Base-by-base conservation (phyloP, 2,888 invertebrate species). In the Serripes groenlandicus region DNA sequence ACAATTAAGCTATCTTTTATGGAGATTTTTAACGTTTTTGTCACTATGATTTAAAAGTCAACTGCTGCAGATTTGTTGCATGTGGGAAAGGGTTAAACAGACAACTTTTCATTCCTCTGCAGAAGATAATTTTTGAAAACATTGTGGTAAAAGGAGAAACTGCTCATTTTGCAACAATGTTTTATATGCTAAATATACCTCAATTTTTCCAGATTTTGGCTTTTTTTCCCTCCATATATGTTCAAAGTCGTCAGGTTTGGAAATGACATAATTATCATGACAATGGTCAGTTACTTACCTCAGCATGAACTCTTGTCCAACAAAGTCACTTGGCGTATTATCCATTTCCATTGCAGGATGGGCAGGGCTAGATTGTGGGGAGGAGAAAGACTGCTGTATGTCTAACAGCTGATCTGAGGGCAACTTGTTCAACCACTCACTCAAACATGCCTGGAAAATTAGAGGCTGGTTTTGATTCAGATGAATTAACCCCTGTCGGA, bases 261-360 rank as follows among this genome's bases (percentile, higher is more conserved):
- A 58, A 58, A 5, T 58, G 11, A 58, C 58, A 23, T 58, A 3
- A 58, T 11, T 1, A 58, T 34, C 32, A 26, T 11, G 23, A 5
- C 23, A 1, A 56, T 15, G 9, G n/a, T n/a, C 5, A 54, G n/a
- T n/a, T 15, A 11, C 23, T 62, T 15, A 62, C 62, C 62, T 62
- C 30, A 62, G n/a, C 32, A 32, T 18, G 4, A 62, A 23, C 9
- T 62, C 62, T 9, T 32, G 9, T 62, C 62, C 62, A 18, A 30
- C 62, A 3, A 62, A 30, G 28, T 69, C 69, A 5, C n/a, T 42
- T 7, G 49, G 49, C 0, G 69, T 49, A 52, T 49, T 69, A 28
- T 71, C 58, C 71, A 54, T 71, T 34, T 71, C 71, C 9, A 35
- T 32, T 35, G 23, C 18, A 9, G 34, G 35, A 26, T 70, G 70